Conservation (phyloP, 2,888 invertebrate genomes). For the Noctua janthe region DNA sequence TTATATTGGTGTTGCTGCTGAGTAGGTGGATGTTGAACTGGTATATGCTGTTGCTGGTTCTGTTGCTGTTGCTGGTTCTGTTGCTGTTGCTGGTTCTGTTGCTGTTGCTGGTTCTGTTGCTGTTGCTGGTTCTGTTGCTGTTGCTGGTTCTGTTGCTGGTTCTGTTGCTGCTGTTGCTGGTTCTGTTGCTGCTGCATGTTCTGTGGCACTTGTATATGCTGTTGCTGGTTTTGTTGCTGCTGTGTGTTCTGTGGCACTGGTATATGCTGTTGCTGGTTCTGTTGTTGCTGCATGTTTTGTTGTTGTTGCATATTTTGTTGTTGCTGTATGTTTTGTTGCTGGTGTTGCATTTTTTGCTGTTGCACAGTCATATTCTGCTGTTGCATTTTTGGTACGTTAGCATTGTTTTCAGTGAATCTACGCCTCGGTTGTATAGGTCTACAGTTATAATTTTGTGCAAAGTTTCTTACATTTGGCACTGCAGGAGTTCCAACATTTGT, state of each 20-base stretch:
- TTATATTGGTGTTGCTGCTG: slow-evolving; percentile 47
- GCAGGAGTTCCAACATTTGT: slow-evolving; percentile 37
- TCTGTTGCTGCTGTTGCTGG: not conserved
- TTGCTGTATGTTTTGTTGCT: not conserved
- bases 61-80: not conserved
- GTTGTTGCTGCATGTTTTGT: not conserved
- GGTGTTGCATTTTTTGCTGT: slow-evolving; percentile 21
- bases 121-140: not conserved
- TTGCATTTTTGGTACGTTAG: slow-evolving; percentile 44
- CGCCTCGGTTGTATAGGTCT: slow-evolving; percentile 82
- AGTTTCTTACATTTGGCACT: slow-evolving; percentile 57
- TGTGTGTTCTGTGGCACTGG: not conserved
- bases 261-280: not conserved
- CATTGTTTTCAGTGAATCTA: slow-evolving; percentile 55
- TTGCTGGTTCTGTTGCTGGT: not conserved
- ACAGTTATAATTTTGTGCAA: slow-evolving; percentile 72
- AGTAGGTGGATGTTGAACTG: slow-evolving; percentile 50
- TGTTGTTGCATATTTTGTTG: not conserved
- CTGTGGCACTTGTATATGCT: slow-evolving; percentile 37
- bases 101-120: not conserved
- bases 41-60: slow-evolving; percentile 43
- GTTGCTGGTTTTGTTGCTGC: slow-evolving; percentile 13
- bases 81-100: not conserved
- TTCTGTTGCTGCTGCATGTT: not conserved
- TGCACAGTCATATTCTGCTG: slow-evolving; percentile 26